phyloP scores from a whole-genome alignment of 1,140 invertebrate genomes.

The Megalopta genalis region DNA sequence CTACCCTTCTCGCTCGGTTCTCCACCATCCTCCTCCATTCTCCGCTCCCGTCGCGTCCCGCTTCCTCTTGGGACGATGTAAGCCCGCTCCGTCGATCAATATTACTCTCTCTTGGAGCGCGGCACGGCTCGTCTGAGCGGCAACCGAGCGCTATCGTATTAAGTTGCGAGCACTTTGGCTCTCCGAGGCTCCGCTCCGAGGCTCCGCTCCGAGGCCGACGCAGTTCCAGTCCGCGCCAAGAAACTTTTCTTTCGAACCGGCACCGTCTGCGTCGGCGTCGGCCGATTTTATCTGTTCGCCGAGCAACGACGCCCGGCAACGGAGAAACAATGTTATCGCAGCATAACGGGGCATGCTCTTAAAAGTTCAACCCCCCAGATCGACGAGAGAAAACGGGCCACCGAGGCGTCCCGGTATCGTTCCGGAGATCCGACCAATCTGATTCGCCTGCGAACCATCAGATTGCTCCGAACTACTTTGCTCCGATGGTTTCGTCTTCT shows the following conservation, averaged over 20 bases:
- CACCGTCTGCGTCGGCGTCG: no score
- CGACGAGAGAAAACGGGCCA: slow-evolving; percentile 13
- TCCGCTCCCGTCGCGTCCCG: slow-evolving; percentile 26
- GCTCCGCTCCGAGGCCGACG: neutral
- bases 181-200: no score
- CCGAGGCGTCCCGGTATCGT: neutral
- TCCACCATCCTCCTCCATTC: no score
- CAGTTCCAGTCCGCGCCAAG: slow-evolving; percentile 7
- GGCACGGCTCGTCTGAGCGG: slow-evolving; percentile 64
- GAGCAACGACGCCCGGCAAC: slow-evolving; percentile 1
- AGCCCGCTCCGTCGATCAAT: slow-evolving; percentile 66
- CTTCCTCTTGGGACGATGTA: slow-evolving; percentile 59
- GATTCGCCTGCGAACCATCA: neutral
- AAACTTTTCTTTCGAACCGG: slow-evolving; percentile 43
- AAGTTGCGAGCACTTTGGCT: slow-evolving; percentile 61
- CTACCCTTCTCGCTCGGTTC: slow-evolving; percentile 12
- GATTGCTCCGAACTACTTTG: neutral
- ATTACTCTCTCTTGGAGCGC: slow-evolving; percentile 68
- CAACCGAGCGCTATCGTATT: slow-evolving; percentile 66
- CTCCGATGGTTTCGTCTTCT: neutral
- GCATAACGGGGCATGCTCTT: slow-evolving; percentile 26
- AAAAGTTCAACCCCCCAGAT: slow-evolving; percentile 35
- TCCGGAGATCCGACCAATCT: neutral
- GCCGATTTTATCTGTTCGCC: slow-evolving; percentile 31
- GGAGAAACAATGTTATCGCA: slow-evolving; percentile 55